Evolutionary conservation across 2,113 vertebrate species (phyloP), one percentile per base, ranked within the genome.

Genomic region (Perca fluviatilis): DNA sequence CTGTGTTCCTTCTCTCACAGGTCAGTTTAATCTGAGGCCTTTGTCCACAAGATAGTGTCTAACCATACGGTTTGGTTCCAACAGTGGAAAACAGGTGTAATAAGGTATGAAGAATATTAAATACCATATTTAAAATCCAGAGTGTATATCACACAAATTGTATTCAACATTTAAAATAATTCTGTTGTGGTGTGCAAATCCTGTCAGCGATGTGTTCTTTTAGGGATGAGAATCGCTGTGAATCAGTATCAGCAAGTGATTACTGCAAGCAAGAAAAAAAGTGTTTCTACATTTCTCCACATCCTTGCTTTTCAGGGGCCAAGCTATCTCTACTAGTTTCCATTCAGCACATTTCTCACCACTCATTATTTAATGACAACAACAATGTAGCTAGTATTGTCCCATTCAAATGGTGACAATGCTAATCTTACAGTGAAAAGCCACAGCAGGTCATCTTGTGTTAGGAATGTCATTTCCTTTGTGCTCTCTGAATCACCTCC

Each of bases 401-500:
- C 49, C 68, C 23, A 58, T 69, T 83, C 64, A 51, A 77, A 84
- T 62, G 51, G 60, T 69, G 18, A 80, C 87, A 86, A 84, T 84
- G 61, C 75, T 81, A 82, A 90, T 91, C 77, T 83, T 57, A 30
- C 64, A 62, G 80, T 71, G 68, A 88, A 67, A 53, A 77, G 57
- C 30, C 23, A 6, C 66, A 66, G 86, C 77, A 46, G 84, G 68
- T 73, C 77, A 79, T 82, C 84, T 68, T 43, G 40, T 81, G 81
- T 88, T 77, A 77, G 67, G 60, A 80, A 81, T 88, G 85, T 89
- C 51, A 89, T 93, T 93, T 90, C 82, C 84, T 87, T 88, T 91
- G 79, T 92, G 88, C 78, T 81, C 75, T 73, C 79, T 85, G 83
- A 92, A 91, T 92, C 78, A 91, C 77, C 79, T 61, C 49, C 74